Evolutionary conservation across 2,888 invertebrate species (phyloP), one percentile per base, ranked within the genome.

Genomic region (Torymus texanus): DNA sequence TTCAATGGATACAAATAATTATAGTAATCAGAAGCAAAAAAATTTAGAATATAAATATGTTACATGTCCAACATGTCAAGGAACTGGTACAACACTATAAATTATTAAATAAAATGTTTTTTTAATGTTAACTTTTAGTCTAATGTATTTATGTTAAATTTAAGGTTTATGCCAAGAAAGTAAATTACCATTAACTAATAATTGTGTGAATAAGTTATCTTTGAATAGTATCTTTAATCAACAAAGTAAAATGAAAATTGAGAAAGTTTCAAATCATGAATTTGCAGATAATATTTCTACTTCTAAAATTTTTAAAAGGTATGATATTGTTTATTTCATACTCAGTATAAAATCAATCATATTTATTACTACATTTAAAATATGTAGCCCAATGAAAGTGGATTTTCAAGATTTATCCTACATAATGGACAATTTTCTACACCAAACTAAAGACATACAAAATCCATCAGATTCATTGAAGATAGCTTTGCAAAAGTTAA

Each of bases 381-480:
- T 24, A 29, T 41, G 8, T n/a, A 67, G 66, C 5, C 14, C 66
- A 8, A 67, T 53, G 55, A 53, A 67, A n/a, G 14, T 55, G n/a
- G 50, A 55, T 55, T 67, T 67, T 53, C 53, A 67, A 67, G 66
- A 67, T 24, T 67, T 67, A n/a, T 67, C 66, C 51, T 67, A 18
- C 0, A 67, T 67, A 53, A 67, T 55, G 66, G 66, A 67, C 10
- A 67, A 67, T 67, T 67, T 67, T 67, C 55, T 67, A 2, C 24
- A 67, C 14, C 21, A 67, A n/a, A 4, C 21, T 2, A 21, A 11
- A 67, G n/a, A 55, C 8, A 67, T 67, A 3, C 21, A 53, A 21
- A 53, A 55, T 67, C 53, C 53, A 53, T 24, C 24, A 21, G 66
- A 67, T 21, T 53, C 53, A 1, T 14, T 53, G 14, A 67, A n/a